A percentile compares a stretch with the other conserved stretches of the same genome.
These are phyloP conservation scores for Drosophila falleni DNA, from an alignment of 2,888 invertebrate species.

Conservation along the genomic window DNA sequence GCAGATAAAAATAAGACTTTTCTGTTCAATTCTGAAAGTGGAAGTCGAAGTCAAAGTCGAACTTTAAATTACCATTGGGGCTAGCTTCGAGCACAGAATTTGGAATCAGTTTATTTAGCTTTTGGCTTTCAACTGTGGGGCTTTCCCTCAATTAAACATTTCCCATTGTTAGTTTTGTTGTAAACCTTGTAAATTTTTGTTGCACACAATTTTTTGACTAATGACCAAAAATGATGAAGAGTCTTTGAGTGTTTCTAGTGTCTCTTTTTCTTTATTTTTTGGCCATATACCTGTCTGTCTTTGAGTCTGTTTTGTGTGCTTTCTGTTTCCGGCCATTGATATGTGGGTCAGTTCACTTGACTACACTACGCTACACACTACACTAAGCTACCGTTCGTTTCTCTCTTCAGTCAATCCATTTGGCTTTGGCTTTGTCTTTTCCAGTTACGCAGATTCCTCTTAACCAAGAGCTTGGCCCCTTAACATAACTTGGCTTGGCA, in stretches of 20 bases:
- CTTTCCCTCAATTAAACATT: constrained; percentile 71
- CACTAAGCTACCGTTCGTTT: constrained; percentile 11
- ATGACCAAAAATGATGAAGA: constrained; percentile 66
- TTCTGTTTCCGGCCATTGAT: constrained; percentile 61
- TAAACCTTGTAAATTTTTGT: constrained; percentile 28
- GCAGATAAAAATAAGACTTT: constrained; percentile 38
- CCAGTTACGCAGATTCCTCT: constrained; percentile 52
- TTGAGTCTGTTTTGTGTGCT: constrained; percentile 26
- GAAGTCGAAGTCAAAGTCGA: constrained; percentile 57
- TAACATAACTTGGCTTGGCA: constrained; percentile 4
- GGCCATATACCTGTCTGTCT: constrained; percentile 29
- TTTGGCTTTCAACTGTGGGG: constrained; percentile 35
- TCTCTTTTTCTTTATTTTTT: constrained; percentile 22
- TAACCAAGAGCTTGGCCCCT: constrained; percentile 3
- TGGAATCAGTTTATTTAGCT: constrained; percentile 34
- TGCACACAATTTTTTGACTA: constrained; percentile 66
- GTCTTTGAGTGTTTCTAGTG: constrained; percentile 12
- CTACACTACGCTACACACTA: constrained; percentile 20
- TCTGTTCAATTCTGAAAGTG: constrained; percentile 58
- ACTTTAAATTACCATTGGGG: constrained; percentile 60
- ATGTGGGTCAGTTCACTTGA: constrained; percentile 52
- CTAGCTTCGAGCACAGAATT: constrained; percentile 39
- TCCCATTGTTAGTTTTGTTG: constrained; percentile 55
- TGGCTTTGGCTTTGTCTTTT: constrained; percentile 48
- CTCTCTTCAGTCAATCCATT: constrained; percentile 28